These are phyloP conservation scores for Papilio protenor DNA, from an alignment of 2,888 invertebrate species.

Conservation along the genomic window DNA sequence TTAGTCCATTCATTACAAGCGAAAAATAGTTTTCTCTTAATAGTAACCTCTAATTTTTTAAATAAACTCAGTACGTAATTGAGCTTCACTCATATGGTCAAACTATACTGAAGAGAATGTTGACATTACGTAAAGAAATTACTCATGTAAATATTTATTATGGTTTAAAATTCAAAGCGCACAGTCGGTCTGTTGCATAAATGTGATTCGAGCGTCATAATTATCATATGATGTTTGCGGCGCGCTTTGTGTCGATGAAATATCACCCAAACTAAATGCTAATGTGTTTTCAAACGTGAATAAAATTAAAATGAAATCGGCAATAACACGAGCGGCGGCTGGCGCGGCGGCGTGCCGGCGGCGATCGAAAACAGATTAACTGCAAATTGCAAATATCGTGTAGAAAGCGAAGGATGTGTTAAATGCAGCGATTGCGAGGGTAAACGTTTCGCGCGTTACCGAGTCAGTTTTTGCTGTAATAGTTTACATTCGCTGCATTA, in stretches of 20 bases:
- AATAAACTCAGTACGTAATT: too few relatives aligned
- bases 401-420: slow-evolving; percentile 36
- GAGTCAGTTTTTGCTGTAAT: slow-evolving; percentile 20
- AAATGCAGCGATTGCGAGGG: slow-evolving; percentile 24
- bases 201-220: slow-evolving; percentile 2
- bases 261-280: slow-evolving; percentile 19
- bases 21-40: neutral
- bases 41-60: too few relatives aligned
- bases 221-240: slow-evolving; percentile 9
- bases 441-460: slow-evolving; percentile 10
- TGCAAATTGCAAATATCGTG: slow-evolving; percentile 38
- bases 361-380: slow-evolving; percentile 37
- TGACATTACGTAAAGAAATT: neutral
- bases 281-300: slow-evolving; percentile 14
- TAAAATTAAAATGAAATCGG: slow-evolving; percentile 34
- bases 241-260: slow-evolving; percentile 10
- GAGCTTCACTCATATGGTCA: too few relatives aligned
- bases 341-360: slow-evolving; percentile 2
- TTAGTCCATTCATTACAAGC: neutral
- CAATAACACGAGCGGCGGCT: slow-evolving; percentile 15
- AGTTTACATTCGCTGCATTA: slow-evolving; percentile 12
- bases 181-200: slow-evolving; percentile 2
- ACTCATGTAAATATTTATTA: neutral
- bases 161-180: neutral
- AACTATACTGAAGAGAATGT: neutral